A percentile compares a stretch with the other conserved stretches of the same genome.
phyloP scores from a whole-genome alignment of 2,113 vertebrate species.

The Arvicanthis niloticus region DNA sequence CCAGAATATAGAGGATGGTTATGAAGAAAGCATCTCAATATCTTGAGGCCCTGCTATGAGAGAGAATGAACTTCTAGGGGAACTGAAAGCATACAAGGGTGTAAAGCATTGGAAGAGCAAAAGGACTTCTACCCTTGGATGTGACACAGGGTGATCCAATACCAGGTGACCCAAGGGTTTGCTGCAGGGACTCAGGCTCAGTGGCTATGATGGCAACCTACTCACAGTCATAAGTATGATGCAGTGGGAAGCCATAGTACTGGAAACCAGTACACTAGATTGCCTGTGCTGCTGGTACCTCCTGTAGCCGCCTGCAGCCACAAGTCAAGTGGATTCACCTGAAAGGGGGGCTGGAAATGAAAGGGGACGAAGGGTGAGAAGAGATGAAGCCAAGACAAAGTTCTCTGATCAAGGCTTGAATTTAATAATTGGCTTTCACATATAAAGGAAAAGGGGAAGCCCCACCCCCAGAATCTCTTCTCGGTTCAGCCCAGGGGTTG shows the following conservation, averaged over 20 bases:
- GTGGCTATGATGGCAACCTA: not conserved
- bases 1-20: not conserved
- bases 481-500: too few relatives aligned
- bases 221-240: too few relatives aligned
- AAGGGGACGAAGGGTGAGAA: too few relatives aligned
- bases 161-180: not conserved
- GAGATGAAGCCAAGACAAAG: too few relatives aligned
- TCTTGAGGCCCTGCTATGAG: not conserved
- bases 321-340: too few relatives aligned
- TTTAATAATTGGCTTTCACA: too few relatives aligned
- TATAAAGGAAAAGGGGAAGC: too few relatives aligned
- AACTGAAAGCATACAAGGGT: not conserved
- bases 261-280: not conserved
- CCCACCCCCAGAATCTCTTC: too few relatives aligned
- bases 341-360: too few relatives aligned
- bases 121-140: not conserved
- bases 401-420: too few relatives aligned
- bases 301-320: too few relatives aligned
- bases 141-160: not conserved
- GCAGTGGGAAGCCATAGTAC: not conserved
- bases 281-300: not conserved
- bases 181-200: not conserved
- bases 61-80: not conserved
- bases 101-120: not conserved
- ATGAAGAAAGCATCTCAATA: not conserved